Base-by-base conservation (phyloP, 2,888 invertebrate genomes). In the Trissolcus japonicus region DNA sequence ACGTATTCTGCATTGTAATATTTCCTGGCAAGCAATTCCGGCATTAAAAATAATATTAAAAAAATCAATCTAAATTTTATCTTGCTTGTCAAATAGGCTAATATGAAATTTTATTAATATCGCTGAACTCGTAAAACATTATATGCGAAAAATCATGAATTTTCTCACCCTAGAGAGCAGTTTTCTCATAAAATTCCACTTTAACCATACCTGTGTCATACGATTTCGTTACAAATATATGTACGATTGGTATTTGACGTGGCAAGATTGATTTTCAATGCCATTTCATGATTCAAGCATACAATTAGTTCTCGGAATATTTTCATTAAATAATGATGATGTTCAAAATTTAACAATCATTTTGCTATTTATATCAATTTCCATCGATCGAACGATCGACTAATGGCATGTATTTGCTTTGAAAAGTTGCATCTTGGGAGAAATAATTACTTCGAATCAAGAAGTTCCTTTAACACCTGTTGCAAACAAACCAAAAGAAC, bases 401-500 rank as follows among this genome's bases (percentile, higher is more conserved):
- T 76, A 79, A 76, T 69, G 41, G 14, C 35, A 17, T 21, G n/a
- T 54, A 62, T 76, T 61, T 74, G 57, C 59, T 66, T 57, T 73
- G 11, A 2, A 21, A 41, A 66, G 59, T 68, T 51, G 13, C 43
- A 65, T 76, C 17, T 59, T 17, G 9, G 16, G 29, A 60, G 63
- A 67, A 75, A 68, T 72, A 68, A 77, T 77, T 79, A 79, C 72
- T 60, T 6, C 29, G 29, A 76, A 56, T 21, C 61, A 73, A 72
- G 68, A 71, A 66, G 66, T 65, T 51, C 67, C 19, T 61, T 54
- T 60, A 59, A 71, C 75, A 79, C 79, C 79, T 79, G 79, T 79
- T 79, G 79, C 76, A 77, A 79, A 77, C 75, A 75, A 72, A 72
- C 72, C 21, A 57, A 53, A 69, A 63, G 71, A 73, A 71, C 57